A percentile compares a stretch with the other conserved stretches of the same genome.
Evolutionary conservation across 2,113 vertebrate genomes (phyloP).

Genomic region (Elgaria multicarinata): DNA sequence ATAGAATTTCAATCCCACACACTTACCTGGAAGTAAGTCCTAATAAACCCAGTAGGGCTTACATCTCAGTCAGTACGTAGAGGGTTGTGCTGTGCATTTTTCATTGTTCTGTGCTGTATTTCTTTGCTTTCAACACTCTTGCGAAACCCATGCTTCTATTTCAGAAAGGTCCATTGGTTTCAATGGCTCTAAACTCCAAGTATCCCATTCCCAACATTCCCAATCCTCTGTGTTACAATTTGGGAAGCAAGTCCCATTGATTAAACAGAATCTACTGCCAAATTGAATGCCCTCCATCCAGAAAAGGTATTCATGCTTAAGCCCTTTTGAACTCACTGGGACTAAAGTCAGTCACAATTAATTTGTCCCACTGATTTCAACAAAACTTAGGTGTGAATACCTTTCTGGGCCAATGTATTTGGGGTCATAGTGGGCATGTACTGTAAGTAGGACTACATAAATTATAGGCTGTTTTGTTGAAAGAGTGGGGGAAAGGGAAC

Average conservation of each 20-base stretch:
- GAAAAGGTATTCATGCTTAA: not conserved
- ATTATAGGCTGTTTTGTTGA: not conserved
- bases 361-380: not conserved
- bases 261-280: not conserved
- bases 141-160: not conserved
- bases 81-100: not conserved
- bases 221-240: not conserved
- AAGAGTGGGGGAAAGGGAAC: conserved; percentile 2
- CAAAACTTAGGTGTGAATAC: not conserved
- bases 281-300: no score
- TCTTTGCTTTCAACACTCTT: not conserved
- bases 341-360: not conserved
- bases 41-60: not conserved
- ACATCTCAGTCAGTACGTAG: not conserved
- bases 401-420: not conserved
- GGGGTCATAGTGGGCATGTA: not conserved
- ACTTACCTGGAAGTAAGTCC: not conserved
- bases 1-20: not conserved
- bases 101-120: not conserved
- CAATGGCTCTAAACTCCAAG: not conserved
- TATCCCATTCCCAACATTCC: not conserved
- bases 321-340: not conserved
- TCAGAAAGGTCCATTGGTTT: not conserved
- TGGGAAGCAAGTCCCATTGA: not conserved
- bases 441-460: not conserved